These are phyloP conservation scores for Rapana venosa DNA, from an alignment of 2,888 invertebrate species.

Conservation along the genomic window DNA sequence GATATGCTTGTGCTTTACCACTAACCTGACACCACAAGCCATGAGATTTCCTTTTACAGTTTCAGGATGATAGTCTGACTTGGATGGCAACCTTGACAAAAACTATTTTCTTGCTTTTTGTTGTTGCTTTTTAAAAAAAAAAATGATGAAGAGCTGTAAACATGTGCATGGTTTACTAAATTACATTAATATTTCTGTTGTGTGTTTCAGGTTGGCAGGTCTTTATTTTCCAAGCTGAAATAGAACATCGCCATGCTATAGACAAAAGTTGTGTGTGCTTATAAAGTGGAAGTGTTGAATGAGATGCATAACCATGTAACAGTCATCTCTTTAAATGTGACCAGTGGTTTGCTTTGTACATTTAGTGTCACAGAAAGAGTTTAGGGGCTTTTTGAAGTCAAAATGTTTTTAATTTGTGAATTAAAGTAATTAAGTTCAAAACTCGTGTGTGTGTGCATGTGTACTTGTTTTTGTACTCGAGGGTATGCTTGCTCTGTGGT, in stretches of 20 bases:
- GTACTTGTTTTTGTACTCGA: no score
- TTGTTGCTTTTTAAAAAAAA: no score
- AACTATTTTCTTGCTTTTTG: no score
- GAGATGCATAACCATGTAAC: background rate
- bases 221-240: constrained; percentile 58
- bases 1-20: no score
- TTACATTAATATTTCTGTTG: constrained; percentile 16
- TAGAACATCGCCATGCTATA: constrained; percentile 73
- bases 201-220: constrained; percentile 58
- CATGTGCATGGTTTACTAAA: no score
- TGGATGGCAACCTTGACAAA: no score
- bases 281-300: background rate
- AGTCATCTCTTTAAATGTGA: background rate
- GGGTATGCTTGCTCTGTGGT: no score
- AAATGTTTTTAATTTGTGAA: background rate
- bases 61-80: no score
- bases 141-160: no score
- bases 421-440: background rate
- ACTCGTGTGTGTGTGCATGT: no score
- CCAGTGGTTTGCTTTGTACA: background rate
- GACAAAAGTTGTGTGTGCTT: background rate
- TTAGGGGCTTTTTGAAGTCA: background rate
- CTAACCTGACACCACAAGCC: no score
- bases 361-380: background rate
- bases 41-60: no score